Evolutionary conservation across 2,888 invertebrate genomes (phyloP).

Genomic region (Trachelus troglodyta): DNA sequence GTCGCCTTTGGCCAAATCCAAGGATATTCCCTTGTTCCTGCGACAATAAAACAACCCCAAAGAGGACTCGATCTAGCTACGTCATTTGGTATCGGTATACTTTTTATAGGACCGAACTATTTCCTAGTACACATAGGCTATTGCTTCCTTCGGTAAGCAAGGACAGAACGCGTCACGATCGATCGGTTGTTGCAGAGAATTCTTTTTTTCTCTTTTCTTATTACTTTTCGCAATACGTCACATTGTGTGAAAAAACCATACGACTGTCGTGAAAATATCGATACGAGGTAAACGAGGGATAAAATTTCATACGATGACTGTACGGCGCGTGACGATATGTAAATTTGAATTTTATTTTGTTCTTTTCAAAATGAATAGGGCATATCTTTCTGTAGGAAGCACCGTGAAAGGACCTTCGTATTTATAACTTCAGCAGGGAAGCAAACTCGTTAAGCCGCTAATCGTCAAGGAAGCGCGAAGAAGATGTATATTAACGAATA

Average conservation of each 20-base stretch:
- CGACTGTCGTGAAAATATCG: conserved; percentile 23
- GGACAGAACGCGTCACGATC: not conserved
- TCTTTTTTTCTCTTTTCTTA: not conserved
- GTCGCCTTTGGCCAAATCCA: not conserved
- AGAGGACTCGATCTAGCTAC: no score
- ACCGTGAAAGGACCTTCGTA: not conserved
- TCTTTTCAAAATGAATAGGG: not conserved
- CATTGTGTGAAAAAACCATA: not conserved
- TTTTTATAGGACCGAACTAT: no score
- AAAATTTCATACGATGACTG: conserved; percentile 21
- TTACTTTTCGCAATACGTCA: conserved; percentile 13
- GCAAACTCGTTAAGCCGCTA: not conserved
- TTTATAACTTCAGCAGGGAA: not conserved
- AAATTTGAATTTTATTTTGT: not conserved
- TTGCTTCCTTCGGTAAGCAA: not conserved
- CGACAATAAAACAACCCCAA: not conserved
- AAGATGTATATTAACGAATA: not conserved
- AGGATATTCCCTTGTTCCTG: not conserved
- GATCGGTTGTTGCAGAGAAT: not conserved
- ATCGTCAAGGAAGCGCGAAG: not conserved
- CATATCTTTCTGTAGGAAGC: not conserved
- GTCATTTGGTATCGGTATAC: no score
- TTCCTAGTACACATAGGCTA: no score
- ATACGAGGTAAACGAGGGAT: conserved; percentile 26
- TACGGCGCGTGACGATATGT: not conserved